Evolutionary conservation across 2,113 vertebrate species (phyloP).

Genomic region (Pholis gunnellus): DNA sequence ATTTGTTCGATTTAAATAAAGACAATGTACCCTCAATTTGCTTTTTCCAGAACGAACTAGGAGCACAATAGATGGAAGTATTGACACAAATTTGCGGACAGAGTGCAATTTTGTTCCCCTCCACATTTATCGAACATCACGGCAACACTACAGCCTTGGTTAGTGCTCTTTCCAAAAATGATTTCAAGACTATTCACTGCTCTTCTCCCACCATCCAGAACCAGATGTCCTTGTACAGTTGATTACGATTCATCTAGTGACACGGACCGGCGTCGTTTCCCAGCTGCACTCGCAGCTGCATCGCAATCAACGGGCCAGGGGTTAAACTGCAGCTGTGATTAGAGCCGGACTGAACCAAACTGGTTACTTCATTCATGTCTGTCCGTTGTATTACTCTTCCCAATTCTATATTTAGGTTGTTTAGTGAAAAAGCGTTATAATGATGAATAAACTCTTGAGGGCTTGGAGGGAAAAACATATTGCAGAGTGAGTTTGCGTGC

Average conservation of each 20-base stretch:
- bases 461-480: slow-evolving; percentile 25
- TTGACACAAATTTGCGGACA: slow-evolving; percentile 4
- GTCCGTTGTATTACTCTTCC: slow-evolving; percentile 14
- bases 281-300: slow-evolving; percentile 75
- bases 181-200: slow-evolving; percentile 33
- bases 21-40: neutral
- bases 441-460: slow-evolving; percentile 21
- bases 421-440: slow-evolving; percentile 14
- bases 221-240: slow-evolving; percentile 66
- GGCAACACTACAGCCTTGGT: neutral
- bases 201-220: slow-evolving; percentile 49
- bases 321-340: slow-evolving; percentile 74
- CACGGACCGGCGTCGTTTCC: slow-evolving; percentile 43
- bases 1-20: neutral
- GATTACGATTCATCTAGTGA: slow-evolving; percentile 70
- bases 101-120: slow-evolving; percentile 2
- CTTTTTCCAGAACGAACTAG: neutral
- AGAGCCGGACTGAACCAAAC: slow-evolving; percentile 46
- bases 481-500: slow-evolving; percentile 22
- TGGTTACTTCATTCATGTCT: slow-evolving; percentile 8
- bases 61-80: neutral
- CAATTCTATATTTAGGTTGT: slow-evolving; percentile 15
- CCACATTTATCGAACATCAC: neutral
- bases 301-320: slow-evolving; percentile 68
- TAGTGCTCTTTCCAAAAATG: slow-evolving; percentile 40